Percentiles rank a stretch among this genome's conserved stretches.
phyloP scores from a whole-genome alignment of 2,113 vertebrate species.

The Triplophysa tibetana region DNA sequence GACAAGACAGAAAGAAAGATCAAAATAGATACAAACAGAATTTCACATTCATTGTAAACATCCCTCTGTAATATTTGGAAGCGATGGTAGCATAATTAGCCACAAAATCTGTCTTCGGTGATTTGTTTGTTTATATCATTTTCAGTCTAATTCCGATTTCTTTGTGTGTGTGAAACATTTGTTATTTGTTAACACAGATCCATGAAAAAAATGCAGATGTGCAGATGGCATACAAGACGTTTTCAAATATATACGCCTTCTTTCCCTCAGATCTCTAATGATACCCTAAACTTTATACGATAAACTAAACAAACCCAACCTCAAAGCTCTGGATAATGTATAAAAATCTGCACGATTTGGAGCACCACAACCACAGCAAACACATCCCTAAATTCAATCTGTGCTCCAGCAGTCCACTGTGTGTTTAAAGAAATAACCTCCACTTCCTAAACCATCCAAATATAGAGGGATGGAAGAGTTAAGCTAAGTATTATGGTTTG shows the following conservation, averaged over 20 bases:
- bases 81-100: not conserved
- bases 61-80: conserved; percentile 7
- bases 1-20: not conserved
- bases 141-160: conserved; percentile 20
- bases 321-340: conserved; percentile 50
- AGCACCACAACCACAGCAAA: conserved; percentile 50
- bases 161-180: conserved; percentile 6
- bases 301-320: conserved; percentile 50
- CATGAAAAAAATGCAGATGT: conserved; percentile 2
- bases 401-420: conserved; percentile 43
- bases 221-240: not conserved
- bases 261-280: conserved; percentile 26
- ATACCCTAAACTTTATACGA: conserved; percentile 47
- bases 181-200: conserved; percentile 20
- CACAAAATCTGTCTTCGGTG: conserved; percentile 14
- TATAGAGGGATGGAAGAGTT: conserved; percentile 8
- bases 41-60: not conserved
- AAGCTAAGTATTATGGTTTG: conserved; percentile 14
- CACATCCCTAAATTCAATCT: conserved; percentile 38
- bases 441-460: conserved; percentile 2
- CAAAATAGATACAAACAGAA: not conserved
- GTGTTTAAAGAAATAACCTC: conserved; percentile 23
- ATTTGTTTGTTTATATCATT: conserved; percentile 1
- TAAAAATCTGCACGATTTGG: conserved; percentile 29
- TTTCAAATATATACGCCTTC: not conserved